Evolutionary conservation across 2,113 vertebrate species (phyloP), one percentile per base, ranked within the genome.

Genomic region (Gadus macrocephalus): DNA sequence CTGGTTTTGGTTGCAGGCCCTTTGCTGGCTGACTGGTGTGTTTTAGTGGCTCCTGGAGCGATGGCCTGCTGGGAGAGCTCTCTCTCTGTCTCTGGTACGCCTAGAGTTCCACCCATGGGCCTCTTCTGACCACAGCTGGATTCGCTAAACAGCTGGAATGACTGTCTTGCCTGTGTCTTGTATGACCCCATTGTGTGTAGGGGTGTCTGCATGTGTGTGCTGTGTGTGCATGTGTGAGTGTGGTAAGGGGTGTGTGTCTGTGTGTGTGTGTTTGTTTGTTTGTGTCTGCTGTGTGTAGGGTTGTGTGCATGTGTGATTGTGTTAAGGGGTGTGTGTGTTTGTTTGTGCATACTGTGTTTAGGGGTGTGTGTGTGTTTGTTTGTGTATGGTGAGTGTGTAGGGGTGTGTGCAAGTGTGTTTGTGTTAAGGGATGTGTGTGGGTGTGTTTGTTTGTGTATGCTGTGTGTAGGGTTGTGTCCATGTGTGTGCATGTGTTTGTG

Each of bases 71-170:
- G 83, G 83, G 82, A 81, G 72, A 79, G 74, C 59, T 66, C 38
- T 74, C 76, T 78, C 78, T 81, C 71, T 25, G 25, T 25, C 25
- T 25, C 62, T 55, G 64, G 81, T 82, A 77, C 81, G 79, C 35
- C 67, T 67, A 70, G 76, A 75, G 62, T 76, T 76, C 75, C 76
- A 68, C 71, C 78, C 66, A 67, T 66, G 75, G 75, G 76, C 68
- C 79, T 62, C 67, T 78, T 72, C 74, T 83, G 82, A 87, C 86
- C 83, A 86, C 85, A 78, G 76, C 67, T 69, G 77, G 70, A 77
- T 78, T 75, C 78, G 20, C 11, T 76, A 70, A 83, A 80, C 81
- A 86, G 79, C 83, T 85, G 81, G 78, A 80, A 84, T 82, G 83
- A 78, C 81, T 75, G 59, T 68, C 64, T 70, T 61, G 66, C 17